Evolutionary conservation across 2,888 invertebrate genomes (phyloP).

Genomic region (Pseudococcus longispinus): DNA sequence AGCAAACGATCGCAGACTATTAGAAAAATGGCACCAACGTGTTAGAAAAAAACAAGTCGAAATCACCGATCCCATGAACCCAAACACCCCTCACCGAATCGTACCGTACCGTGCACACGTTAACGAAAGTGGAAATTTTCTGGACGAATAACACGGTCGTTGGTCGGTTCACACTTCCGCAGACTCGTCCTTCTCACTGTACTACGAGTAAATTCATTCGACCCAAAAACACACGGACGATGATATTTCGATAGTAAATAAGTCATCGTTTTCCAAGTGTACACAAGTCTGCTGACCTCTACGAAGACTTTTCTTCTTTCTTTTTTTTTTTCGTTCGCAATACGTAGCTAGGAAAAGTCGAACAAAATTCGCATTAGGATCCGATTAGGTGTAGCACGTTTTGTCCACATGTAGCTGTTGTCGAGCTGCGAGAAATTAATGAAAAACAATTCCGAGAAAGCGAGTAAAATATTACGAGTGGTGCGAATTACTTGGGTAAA

Average conservation of each 20-base stretch:
- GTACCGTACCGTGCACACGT: not conserved
- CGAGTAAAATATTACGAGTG: not conserved
- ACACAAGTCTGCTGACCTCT: slow-evolving; percentile 11
- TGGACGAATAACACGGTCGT: not conserved
- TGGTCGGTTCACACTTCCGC: not conserved
- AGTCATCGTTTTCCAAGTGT: not conserved
- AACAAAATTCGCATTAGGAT: slow-evolving; percentile 13
- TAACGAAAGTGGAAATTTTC: not conserved
- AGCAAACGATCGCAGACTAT: not conserved
- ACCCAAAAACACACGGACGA: not conserved
- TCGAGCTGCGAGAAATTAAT: not conserved
- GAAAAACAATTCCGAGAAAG: slow-evolving; percentile 33
- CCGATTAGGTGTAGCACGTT: slow-evolving; percentile 3
- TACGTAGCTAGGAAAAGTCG: not conserved
- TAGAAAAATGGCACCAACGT: not conserved
- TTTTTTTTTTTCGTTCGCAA: not conserved
- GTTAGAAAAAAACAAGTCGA: not conserved
- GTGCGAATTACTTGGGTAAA: not conserved
- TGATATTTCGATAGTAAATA: slow-evolving; percentile 11
- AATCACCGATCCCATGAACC: not conserved
- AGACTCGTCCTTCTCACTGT: not conserved
- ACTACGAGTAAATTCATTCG: not conserved
- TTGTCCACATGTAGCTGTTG: not conserved
- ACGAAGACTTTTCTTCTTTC: not conserved
- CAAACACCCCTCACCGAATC: not conserved